Percentiles rank a stretch among this genome's conserved stretches.
Conservation (phyloP, 2,888 invertebrate species). For the Pachymerium ferrugineum region DNA sequence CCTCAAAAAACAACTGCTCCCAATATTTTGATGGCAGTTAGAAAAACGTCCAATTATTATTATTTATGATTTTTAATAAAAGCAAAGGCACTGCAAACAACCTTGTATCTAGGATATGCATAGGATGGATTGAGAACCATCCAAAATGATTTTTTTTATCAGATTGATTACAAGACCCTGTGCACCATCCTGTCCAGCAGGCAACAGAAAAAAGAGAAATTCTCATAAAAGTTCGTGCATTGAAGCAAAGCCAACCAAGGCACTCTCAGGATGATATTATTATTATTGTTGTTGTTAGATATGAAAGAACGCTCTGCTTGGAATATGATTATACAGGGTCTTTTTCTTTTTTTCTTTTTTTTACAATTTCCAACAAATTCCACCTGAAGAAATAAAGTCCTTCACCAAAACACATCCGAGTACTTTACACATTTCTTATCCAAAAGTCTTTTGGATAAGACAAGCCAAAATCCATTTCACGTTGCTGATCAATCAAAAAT, state of each 20-base stretch:
- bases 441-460: too few relatives aligned
- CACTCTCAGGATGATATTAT: background rate
- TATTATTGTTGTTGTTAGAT: too few relatives aligned
- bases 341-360: background rate
- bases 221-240: background rate
- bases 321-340: background rate
- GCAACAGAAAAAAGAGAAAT: background rate
- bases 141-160: background rate
- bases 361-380: background rate
- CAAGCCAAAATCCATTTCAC: too few relatives aligned
- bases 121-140: background rate
- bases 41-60: constrained; percentile 31
- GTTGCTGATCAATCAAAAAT: too few relatives aligned
- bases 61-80: background rate
- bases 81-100: constrained; percentile 30
- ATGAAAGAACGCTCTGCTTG: background rate
- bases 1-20: constrained; percentile 33
- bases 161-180: background rate
- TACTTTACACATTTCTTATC: too few relatives aligned
- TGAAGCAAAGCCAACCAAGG: background rate
- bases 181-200: background rate
- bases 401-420: too few relatives aligned
- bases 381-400: too few relatives aligned
- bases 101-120: constrained; percentile 1
- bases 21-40: too few relatives aligned